These are phyloP conservation scores for Aurelia sp. DNA, from an alignment of 30 jellyfish, hydroid and myxozoan species.

Conservation along the genomic window DNA sequence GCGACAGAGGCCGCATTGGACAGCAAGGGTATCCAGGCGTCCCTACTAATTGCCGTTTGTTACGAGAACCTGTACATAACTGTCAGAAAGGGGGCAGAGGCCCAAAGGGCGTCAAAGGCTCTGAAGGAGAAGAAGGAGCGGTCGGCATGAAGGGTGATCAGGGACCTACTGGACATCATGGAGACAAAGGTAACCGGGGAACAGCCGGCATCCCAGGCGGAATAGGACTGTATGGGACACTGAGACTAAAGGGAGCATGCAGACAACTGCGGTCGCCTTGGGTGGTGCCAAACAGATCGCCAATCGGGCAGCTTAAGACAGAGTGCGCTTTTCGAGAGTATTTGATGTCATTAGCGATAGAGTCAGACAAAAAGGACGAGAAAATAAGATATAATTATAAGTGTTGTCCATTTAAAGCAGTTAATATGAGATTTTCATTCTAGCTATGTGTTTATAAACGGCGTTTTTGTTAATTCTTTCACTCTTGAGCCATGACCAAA, in stretches of 20 bases:
- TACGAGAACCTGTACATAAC: constrained; percentile 15
- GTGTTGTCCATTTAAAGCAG: constrained; percentile 68
- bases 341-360: constrained; percentile 34
- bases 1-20: constrained; percentile 64
- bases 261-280: constrained; percentile 39
- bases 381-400: constrained; percentile 54
- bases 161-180: constrained; percentile 33
- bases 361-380: constrained; percentile 17
- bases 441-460: background rate
- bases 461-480: background rate
- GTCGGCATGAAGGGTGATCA: constrained; percentile 47
- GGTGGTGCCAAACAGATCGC: constrained; percentile 61
- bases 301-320: constrained; percentile 57
- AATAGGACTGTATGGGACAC: constrained; percentile 64
- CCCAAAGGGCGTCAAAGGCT: constrained; percentile 49
- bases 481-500: background rate
- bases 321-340: constrained; percentile 60
- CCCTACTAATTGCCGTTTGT: constrained; percentile 44
- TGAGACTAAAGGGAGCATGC: constrained; percentile 43
- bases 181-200: constrained; percentile 58
- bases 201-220: constrained; percentile 54
- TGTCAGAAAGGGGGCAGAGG: constrained; percentile 54
- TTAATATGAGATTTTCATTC: constrained; percentile 10
- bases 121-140: constrained; percentile 46
- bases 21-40: constrained; percentile 70